phyloP scores from a whole-genome alignment of 1,140 invertebrate genomes.

The Polypedilum vanderplanki region DNA sequence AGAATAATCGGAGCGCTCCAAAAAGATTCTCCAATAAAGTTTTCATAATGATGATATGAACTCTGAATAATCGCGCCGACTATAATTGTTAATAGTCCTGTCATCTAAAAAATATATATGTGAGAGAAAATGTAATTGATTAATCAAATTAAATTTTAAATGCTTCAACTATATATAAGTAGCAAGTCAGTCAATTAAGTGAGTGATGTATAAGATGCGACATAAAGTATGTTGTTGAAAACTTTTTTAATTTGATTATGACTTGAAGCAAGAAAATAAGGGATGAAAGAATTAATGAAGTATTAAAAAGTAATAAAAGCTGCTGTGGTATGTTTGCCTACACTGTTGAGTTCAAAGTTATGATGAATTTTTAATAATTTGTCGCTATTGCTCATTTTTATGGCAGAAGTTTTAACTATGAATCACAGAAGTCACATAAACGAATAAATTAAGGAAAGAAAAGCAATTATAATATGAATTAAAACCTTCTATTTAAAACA shows the following conservation, averaged over 20 bases:
- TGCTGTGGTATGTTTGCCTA: not conserved
- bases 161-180: not conserved
- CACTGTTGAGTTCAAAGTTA: slow-evolving; percentile 10
- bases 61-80: slow-evolving; percentile 62
- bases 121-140: not conserved
- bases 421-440: no score
- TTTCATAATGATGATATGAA: slow-evolving; percentile 58
- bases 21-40: slow-evolving; percentile 59
- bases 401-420: no score
- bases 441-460: not conserved
- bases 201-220: not conserved
- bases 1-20: slow-evolving; percentile 68
- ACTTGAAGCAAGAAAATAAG: not conserved
- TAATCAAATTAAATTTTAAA: no score
- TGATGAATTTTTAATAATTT: slow-evolving; percentile 20
- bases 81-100: slow-evolving; percentile 64
- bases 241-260: not conserved
- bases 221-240: not conserved
- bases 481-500: not conserved
- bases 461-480: not conserved
- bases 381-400: not conserved
- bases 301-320: not conserved
- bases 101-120: slow-evolving; percentile 56
- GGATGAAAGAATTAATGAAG: no score
- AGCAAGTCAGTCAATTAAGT: not conserved